These are phyloP conservation scores for Pseudochirops cupreus DNA, from an alignment of 2,797 vertebrate species.

Conservation along the genomic window DNA sequence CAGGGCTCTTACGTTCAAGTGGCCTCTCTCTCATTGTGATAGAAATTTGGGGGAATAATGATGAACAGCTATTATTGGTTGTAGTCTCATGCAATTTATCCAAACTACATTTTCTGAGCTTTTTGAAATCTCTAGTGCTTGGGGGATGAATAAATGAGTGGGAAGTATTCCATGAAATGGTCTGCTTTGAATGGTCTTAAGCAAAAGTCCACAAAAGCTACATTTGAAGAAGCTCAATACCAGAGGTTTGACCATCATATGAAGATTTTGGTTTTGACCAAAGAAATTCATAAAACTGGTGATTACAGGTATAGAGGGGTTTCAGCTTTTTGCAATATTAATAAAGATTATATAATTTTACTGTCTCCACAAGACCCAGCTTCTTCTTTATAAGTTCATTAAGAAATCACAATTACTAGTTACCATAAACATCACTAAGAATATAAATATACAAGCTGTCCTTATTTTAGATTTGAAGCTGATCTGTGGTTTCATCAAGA, in stretches of 20 bases:
- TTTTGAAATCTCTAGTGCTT: neutral
- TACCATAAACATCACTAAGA: neutral
- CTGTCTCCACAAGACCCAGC: too few species aligned
- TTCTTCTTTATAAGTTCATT: too few species aligned
- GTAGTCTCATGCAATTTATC: neutral
- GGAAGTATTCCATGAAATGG: neutral
- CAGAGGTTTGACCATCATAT: neutral
- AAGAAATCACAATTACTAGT: neutral
- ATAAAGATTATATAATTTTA: too few species aligned
- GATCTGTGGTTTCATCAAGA: neutral
- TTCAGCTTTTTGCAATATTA: too few species aligned
- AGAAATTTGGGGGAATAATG: neutral
- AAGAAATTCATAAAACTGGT: too few species aligned
- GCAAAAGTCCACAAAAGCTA: neutral
- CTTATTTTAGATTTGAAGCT: neutral
- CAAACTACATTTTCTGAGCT: neutral
- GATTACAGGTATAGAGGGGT: too few species aligned
- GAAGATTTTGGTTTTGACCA: too few species aligned
- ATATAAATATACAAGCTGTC: neutral
- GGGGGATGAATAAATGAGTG: neutral
- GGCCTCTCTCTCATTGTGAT: neutral
- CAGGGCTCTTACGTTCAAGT: neutral
- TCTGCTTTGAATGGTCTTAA: neutral
- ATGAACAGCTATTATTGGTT: neutral
- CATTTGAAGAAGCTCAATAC: neutral